Conservation (phyloP, 2,113 vertebrate genomes). For the Brachirus orientalis region DNA sequence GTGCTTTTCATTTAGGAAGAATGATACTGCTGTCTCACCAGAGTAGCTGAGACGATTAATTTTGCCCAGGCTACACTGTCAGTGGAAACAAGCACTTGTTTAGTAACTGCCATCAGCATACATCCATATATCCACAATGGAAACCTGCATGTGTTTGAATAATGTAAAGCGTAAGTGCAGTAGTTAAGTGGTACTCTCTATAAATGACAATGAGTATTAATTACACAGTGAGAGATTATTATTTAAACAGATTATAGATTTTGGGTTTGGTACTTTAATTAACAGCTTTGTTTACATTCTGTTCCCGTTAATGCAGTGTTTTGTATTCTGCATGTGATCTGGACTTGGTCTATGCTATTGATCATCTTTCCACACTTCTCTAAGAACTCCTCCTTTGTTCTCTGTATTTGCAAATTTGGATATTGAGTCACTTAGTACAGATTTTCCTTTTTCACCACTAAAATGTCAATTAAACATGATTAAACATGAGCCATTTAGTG, state of each 20-base stretch:
- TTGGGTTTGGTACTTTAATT: conserved; percentile 24
- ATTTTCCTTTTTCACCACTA: not conserved
- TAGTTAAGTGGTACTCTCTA: not conserved
- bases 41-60: conserved; percentile 42
- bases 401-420: not conserved
- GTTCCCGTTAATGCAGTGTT: conserved; percentile 3
- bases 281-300: conserved; percentile 20
- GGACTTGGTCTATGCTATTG: not conserved
- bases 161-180: conserved; percentile 6
- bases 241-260: conserved; percentile 17
- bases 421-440: not conserved
- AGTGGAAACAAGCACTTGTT: conserved; percentile 36
- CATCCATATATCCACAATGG: conserved; percentile 19
- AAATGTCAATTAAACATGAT: not conserved
- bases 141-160: conserved; percentile 13
- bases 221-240: conserved; percentile 13
- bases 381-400: not conserved
- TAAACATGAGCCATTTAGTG: not conserved
- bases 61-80: conserved; percentile 27
- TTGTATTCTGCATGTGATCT: not conserved
- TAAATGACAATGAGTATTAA: conserved; percentile 36
- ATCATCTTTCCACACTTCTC: not conserved
- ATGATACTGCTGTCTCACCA: conserved; percentile 49
- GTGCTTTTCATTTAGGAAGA: conserved; percentile 47
- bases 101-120: conserved; percentile 16